Evolutionary conservation across 2,888 invertebrate genomes (phyloP).

Genomic region (Lasioglossum morio): DNA sequence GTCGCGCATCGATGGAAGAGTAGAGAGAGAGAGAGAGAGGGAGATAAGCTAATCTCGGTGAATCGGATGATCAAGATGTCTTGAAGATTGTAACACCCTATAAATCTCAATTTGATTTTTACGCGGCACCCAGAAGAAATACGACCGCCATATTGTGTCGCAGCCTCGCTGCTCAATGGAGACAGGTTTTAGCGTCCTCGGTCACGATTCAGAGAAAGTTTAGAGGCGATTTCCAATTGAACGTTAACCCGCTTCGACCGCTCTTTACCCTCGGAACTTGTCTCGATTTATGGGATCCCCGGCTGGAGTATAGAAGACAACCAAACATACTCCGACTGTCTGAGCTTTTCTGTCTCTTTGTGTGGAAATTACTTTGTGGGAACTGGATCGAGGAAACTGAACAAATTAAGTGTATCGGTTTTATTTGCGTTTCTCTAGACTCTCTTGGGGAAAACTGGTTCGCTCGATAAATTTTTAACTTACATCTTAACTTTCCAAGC

Average conservation of each 20-base stretch:
- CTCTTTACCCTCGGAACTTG: neutral
- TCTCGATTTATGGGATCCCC: neutral
- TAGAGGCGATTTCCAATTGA: neutral
- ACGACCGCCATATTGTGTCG: conserved; percentile 20
- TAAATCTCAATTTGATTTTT: neutral
- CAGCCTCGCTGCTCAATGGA: neutral
- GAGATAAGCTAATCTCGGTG: neutral
- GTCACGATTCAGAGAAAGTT: neutral
- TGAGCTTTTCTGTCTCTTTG: neutral
- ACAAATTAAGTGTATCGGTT: neutral
- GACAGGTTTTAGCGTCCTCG: neutral
- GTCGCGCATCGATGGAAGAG: neutral
- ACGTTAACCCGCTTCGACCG: neutral
- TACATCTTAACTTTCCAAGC: too few species aligned
- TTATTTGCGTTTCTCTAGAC: neutral
- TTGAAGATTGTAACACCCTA: neutral
- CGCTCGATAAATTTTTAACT: too few species aligned
- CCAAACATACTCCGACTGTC: neutral
- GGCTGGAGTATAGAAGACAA: neutral
- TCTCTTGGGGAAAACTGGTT: too few species aligned
- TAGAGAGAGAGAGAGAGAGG: neutral
- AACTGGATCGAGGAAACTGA: neutral
- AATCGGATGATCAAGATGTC: neutral
- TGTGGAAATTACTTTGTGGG: conserved; percentile 2
- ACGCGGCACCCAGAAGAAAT: conserved; percentile 18